phyloP scores from a whole-genome alignment of 2,797 vertebrate species.

The Diglossa cyanea region DNA sequence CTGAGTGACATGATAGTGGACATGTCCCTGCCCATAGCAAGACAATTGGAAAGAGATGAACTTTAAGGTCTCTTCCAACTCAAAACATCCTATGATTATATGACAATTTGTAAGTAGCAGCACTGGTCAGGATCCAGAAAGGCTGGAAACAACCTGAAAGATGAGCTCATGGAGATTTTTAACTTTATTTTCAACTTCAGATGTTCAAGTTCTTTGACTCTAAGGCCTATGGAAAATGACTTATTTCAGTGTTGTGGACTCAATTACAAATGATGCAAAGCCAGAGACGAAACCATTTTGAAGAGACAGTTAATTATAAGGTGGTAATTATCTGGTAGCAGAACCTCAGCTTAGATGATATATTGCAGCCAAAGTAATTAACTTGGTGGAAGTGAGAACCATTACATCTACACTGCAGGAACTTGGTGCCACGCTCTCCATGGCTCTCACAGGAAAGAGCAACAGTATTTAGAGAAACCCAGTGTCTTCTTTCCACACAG shows the following conservation, averaged over 20 bases:
- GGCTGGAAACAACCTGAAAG: neutral
- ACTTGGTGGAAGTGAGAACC: neutral
- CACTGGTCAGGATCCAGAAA: neutral
- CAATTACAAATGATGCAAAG: neutral
- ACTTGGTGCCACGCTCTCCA: neutral
- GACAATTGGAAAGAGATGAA: neutral
- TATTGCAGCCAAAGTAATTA: conserved; percentile 7
- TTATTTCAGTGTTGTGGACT: neutral
- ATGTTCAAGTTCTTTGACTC: neutral
- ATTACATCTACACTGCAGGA: neutral
- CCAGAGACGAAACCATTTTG: neutral
- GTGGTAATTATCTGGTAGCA: neutral
- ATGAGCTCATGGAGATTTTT: neutral
- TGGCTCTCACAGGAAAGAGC: neutral
- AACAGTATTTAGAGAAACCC: neutral
- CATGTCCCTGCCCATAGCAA: neutral
- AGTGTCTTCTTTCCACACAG: neutral
- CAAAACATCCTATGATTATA: neutral
- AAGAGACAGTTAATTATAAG: conserved; percentile 26
- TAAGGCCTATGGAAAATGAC: neutral
- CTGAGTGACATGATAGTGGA: neutral
- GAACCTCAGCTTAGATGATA: neutral
- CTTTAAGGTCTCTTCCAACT: neutral
- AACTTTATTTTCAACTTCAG: neutral
- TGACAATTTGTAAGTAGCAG: neutral